A percentile compares a stretch with the other conserved stretches of the same genome.
Conservation (phyloP, 2,113 vertebrate species). For the Bungarus multicinctus region DNA sequence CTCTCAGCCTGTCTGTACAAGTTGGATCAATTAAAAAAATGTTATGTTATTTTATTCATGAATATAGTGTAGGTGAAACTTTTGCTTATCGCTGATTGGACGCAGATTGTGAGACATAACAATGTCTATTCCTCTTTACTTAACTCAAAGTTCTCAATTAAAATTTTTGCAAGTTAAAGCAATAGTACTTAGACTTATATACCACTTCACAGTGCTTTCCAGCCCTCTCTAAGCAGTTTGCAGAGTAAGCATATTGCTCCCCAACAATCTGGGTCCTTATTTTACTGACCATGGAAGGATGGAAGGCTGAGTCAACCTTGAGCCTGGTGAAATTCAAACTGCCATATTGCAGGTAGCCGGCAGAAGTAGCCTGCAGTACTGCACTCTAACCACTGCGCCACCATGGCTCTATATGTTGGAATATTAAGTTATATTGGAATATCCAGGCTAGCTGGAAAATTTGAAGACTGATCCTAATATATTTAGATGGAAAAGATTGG, state of each 20-base stretch:
- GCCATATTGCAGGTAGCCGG: too few species aligned
- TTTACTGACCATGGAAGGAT: too few species aligned
- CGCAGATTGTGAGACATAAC: not conserved
- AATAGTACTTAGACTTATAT: too few species aligned
- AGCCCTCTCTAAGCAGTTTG: too few species aligned
- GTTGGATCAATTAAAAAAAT: not conserved
- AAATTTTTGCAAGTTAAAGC: not conserved
- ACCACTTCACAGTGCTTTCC: too few species aligned
- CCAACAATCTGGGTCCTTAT: too few species aligned
- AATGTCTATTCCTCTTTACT: not conserved
- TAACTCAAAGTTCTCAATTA: not conserved
- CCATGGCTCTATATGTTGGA: too few species aligned
- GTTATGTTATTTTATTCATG: not conserved
- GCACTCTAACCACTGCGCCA: too few species aligned
- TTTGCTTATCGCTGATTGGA: not conserved
- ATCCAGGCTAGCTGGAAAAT: not conserved
- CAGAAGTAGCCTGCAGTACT: too few species aligned
- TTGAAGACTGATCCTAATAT: not conserved
- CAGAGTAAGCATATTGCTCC: too few species aligned
- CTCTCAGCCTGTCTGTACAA: not conserved
- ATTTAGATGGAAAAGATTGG: not conserved
- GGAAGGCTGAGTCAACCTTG: too few species aligned
- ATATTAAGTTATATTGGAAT: not conserved
- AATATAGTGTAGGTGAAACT: not conserved
- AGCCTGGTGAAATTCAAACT: too few species aligned